Percentiles rank a stretch among this genome's conserved stretches.
Evolutionary conservation across 1,140 invertebrate species (phyloP).

Genomic region (Nylanderia fulva): DNA sequence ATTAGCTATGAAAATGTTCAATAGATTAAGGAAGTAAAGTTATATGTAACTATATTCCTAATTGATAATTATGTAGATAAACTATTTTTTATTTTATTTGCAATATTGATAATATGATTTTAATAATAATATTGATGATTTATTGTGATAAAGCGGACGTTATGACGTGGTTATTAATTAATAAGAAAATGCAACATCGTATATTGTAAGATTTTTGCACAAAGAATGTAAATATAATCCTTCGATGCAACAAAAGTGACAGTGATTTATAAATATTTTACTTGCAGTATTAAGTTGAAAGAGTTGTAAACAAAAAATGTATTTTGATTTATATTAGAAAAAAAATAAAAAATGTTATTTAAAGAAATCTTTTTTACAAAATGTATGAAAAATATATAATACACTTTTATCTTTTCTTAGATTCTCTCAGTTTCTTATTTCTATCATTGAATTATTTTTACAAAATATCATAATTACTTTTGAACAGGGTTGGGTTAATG

Average conservation of each 20-base stretch:
- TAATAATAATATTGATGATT: background rate
- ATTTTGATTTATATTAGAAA: background rate
- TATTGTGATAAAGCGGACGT: slow-evolving; percentile 15
- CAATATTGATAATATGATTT: background rate
- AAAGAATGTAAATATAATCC: slow-evolving; percentile 12
- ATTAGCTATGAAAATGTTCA: background rate
- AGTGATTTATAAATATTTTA: background rate
- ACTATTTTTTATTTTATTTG: background rate
- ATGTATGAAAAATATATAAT: background rate
- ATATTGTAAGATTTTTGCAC: background rate
- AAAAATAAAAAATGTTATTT: background rate
- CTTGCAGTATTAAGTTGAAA: background rate
- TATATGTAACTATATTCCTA: background rate
- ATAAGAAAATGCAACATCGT: background rate
- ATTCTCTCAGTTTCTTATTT: background rate
- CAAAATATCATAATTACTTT: background rate
- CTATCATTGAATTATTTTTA: background rate
- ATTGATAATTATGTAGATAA: slow-evolving; percentile 1
- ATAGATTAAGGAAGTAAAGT: background rate
- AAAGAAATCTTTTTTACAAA: background rate
- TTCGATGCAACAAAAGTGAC: background rate
- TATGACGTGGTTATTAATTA: background rate
- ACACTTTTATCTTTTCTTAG: background rate
- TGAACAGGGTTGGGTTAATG: too few relatives aligned
- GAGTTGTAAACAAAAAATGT: background rate